Conservation (phyloP, 2,797 vertebrate species). For the Melanotaenia nigrans region DNA sequence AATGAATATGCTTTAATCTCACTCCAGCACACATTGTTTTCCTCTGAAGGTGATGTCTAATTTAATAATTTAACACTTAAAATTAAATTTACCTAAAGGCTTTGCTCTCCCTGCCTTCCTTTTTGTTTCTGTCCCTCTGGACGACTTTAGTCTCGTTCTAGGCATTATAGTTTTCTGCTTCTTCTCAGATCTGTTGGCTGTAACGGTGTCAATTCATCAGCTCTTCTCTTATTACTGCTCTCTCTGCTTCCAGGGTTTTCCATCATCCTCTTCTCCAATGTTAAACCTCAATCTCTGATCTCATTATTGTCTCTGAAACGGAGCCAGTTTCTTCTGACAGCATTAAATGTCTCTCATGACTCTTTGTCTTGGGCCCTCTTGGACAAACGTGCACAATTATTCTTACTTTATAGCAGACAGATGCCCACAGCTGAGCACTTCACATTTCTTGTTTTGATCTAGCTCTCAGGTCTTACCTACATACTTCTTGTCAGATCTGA, state of each 20-base stretch:
- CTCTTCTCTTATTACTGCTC: slow-evolving; percentile 62
- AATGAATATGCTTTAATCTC: slow-evolving; percentile 67
- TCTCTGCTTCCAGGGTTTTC: slow-evolving; percentile 59
- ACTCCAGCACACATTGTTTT: slow-evolving; percentile 56
- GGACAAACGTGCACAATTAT: slow-evolving; percentile 49
- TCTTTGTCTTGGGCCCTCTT: slow-evolving; percentile 59
- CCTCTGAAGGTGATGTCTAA: slow-evolving; percentile 51
- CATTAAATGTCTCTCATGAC: slow-evolving; percentile 69
- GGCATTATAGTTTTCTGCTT: slow-evolving; percentile 38
- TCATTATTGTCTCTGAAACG: slow-evolving; percentile 65
- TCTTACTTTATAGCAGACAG: slow-evolving; percentile 49
- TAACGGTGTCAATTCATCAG: slow-evolving; percentile 67
- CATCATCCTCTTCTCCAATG: slow-evolving; percentile 58
- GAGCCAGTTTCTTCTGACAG: slow-evolving; percentile 67
- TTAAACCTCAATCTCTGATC: slow-evolving; percentile 55
- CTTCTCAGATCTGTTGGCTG: slow-evolving; percentile 52
- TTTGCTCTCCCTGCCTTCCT: slow-evolving; percentile 19
- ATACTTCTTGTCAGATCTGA: slow-evolving; percentile 4
- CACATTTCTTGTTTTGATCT: slow-evolving; percentile 15
- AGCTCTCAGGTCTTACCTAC: slow-evolving; percentile 27
- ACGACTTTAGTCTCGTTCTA: slow-evolving; percentile 26
- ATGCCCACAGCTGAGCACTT: slow-evolving; percentile 29
- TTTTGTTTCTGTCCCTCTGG: slow-evolving; percentile 37
- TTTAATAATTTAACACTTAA: slow-evolving; percentile 59
- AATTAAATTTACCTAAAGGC: slow-evolving; percentile 61